Percentiles rank a stretch among this genome's conserved stretches.
These are phyloP conservation scores for Oreochromis spilurus DNA, from an alignment of 2,113 vertebrate genomes.

Conservation along the genomic window DNA sequence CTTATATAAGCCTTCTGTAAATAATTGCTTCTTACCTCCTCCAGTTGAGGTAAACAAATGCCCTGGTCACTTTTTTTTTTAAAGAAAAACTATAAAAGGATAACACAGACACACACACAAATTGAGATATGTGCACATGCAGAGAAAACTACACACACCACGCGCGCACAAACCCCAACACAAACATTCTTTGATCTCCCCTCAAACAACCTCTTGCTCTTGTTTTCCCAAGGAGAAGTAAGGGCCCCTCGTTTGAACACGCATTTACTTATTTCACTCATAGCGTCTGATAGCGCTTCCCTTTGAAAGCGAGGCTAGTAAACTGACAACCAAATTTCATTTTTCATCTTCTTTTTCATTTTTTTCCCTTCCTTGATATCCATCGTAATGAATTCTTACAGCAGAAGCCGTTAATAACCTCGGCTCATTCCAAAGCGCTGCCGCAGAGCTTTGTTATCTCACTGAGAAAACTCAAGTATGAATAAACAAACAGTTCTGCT, in stretches of 20 bases:
- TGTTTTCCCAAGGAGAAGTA: conserved; percentile 39
- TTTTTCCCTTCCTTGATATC: background rate
- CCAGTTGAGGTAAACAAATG: background rate
- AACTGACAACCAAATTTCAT: conserved; percentile 34
- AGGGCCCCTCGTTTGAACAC: conserved; percentile 40
- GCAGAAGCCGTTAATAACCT: conserved; percentile 24
- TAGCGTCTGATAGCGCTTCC: conserved; percentile 28
- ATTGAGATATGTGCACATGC: background rate
- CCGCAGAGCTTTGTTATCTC: background rate
- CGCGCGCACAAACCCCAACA: background rate
- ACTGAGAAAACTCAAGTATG: background rate
- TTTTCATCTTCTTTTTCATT: background rate
- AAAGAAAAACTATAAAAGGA: background rate
- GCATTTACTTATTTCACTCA: conserved; percentile 24
- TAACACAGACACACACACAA: background rate
- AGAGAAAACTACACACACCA: background rate
- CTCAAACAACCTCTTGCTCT: conserved; percentile 35
- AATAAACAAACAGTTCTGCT: background rate
- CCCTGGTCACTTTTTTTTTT: background rate
- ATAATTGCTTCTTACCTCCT: background rate
- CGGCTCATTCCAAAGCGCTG: background rate
- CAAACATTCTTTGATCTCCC: conserved; percentile 55
- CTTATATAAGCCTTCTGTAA: background rate
- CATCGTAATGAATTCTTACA: background rate
- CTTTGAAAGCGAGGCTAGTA: conserved; percentile 13